A percentile compares a stretch with the other conserved stretches of the same genome.
These are phyloP conservation scores for Thymallus thymallus DNA, from an alignment of 2,113 vertebrate species.

Conservation along the genomic window DNA sequence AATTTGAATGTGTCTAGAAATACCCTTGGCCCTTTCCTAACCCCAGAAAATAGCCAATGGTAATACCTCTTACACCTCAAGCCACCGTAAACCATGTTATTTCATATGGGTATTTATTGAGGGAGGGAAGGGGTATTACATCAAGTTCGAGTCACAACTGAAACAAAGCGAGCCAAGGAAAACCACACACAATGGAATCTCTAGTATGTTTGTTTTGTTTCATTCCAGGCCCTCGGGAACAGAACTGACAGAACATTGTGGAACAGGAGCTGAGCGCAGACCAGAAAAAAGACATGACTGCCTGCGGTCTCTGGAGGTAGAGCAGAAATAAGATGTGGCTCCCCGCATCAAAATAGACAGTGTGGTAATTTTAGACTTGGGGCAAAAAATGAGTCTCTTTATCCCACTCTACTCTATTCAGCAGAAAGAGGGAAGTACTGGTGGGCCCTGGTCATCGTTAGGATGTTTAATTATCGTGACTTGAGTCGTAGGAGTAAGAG, in stretches of 20 bases:
- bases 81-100: conserved; percentile 47
- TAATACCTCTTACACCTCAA: conserved; percentile 38
- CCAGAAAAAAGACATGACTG: conserved; percentile 13
- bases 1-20: conserved; percentile 54
- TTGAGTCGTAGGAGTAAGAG: conserved; percentile 67
- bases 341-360: conserved; percentile 59
- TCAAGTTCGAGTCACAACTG: conserved; percentile 11
- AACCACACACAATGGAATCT: conserved; percentile 60
- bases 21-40: conserved; percentile 47
- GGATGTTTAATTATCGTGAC: conserved; percentile 25
- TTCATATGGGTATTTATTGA: conserved; percentile 56
- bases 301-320: conserved; percentile 35
- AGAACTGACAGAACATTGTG: conserved; percentile 44
- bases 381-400: conserved; percentile 63
- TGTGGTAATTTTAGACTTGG: conserved; percentile 61
- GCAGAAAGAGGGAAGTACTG: not conserved
- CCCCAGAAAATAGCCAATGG: conserved; percentile 45
- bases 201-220: conserved; percentile 53
- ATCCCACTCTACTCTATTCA: conserved; percentile 64
- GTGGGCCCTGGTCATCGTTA: not conserved
- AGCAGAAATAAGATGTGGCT: conserved; percentile 46
- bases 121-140: not conserved
- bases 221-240: conserved; percentile 61
- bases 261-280: conserved; percentile 54
- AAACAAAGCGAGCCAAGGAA: conserved; percentile 21